These are phyloP conservation scores for Ifrita kowaldi DNA, from an alignment of 2,113 vertebrate genomes.

Conservation along the genomic window DNA sequence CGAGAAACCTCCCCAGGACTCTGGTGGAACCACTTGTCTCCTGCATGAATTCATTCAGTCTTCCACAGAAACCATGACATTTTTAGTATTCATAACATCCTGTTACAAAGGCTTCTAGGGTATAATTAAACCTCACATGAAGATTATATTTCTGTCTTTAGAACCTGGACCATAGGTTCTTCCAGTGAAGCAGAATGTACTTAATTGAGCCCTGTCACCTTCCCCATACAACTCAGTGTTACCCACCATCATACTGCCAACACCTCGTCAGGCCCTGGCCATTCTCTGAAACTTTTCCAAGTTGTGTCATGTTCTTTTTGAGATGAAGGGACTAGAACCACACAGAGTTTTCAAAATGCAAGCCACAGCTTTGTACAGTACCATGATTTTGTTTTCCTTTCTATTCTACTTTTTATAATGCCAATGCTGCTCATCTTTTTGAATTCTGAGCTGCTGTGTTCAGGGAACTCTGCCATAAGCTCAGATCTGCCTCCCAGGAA, in stretches of 20 bases:
- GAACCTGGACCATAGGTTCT: neutral
- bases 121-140: neutral
- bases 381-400: neutral
- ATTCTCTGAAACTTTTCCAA: neutral
- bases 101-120: neutral
- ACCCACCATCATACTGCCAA: neutral
- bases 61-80: neutral
- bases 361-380: neutral
- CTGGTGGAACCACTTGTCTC: neutral
- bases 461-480: neutral
- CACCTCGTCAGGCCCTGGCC: fast-evolving
- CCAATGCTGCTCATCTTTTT: neutral
- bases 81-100: neutral
- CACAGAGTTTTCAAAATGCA: neutral
- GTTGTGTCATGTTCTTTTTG: neutral
- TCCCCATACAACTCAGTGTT: neutral
- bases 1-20: neutral
- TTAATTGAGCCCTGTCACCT: neutral
- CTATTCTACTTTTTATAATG: neutral
- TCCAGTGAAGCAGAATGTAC: neutral
- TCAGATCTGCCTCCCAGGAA: neutral
- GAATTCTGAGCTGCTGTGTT: neutral
- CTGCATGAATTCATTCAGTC: neutral
- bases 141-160: neutral
- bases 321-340: neutral